Percentiles rank a stretch among this genome's conserved stretches.
Evolutionary conservation across 2,888 invertebrate species (phyloP).

Genomic region (Mimachlamys varia): DNA sequence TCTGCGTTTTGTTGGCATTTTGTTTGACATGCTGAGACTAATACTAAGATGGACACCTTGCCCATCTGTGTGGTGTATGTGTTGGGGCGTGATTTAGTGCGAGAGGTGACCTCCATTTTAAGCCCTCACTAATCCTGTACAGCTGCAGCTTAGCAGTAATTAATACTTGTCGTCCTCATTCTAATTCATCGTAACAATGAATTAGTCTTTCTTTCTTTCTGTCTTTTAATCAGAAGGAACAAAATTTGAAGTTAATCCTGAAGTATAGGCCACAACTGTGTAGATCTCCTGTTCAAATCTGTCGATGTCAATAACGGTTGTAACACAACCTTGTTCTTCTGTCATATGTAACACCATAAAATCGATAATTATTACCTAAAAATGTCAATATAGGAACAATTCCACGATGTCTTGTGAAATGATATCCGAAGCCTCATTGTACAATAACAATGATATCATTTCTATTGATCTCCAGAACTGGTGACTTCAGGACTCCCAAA

Average conservation of each 20-base stretch:
- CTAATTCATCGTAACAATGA: background rate
- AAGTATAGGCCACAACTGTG: background rate
- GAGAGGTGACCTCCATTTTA: background rate
- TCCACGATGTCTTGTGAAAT: too few relatives aligned
- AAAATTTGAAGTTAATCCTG: background rate
- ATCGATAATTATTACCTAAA: too few relatives aligned
- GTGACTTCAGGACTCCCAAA: too few relatives aligned
- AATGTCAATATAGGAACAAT: too few relatives aligned
- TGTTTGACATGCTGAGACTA: background rate
- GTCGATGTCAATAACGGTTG: background rate
- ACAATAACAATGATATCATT: too few relatives aligned
- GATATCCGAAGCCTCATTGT: too few relatives aligned
- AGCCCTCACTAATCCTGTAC: background rate
- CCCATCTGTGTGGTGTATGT: constrained; percentile 1
- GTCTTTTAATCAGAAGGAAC: background rate
- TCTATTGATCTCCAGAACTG: too few relatives aligned
- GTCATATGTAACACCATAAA: too few relatives aligned
- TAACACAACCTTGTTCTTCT: too few relatives aligned
- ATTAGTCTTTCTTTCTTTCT: background rate
- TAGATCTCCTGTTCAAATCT: background rate
- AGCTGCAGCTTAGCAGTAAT: constrained; percentile 18
- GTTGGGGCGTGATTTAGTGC: constrained; percentile 18
- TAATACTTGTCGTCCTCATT: constrained; percentile 3
- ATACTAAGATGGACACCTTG: background rate
- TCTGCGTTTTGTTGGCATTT: background rate